Conservation (phyloP, 1,140 invertebrate species). For the Sesamia nonagrioides region DNA sequence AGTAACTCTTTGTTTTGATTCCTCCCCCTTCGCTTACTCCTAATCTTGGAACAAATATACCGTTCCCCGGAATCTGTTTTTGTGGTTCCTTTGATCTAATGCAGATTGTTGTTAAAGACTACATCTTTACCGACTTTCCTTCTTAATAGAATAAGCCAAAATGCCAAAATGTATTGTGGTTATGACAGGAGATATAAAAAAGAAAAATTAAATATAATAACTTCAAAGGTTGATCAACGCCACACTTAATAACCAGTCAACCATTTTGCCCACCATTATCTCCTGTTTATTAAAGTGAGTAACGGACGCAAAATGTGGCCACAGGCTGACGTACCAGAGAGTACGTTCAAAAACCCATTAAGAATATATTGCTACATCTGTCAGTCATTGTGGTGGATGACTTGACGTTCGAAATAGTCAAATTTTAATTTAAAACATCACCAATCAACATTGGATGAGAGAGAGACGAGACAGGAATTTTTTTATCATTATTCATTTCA, state of each 20-base stretch:
- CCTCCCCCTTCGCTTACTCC: background rate
- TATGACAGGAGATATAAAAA: background rate
- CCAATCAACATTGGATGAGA: background rate
- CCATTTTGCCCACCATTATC: no score
- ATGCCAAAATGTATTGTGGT: background rate
- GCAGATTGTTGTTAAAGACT: background rate
- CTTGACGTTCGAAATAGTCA: background rate
- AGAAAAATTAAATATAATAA: no score
- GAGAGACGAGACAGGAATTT: background rate
- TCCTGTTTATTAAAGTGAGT: no score
- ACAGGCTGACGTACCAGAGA: background rate
- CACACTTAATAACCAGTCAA: no score
- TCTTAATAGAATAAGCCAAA: background rate
- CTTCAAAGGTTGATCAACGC: no score
- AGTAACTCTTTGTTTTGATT: conserved; percentile 23
- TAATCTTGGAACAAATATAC: conserved; percentile 23
- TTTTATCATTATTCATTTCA: background rate
- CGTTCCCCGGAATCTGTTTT: conserved; percentile 15
- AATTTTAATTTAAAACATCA: conserved; percentile 34
- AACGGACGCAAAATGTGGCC: no score
- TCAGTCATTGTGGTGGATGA: background rate
- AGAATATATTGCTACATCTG: conserved; percentile 10
- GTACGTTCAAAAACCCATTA: background rate
- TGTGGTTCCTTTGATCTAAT: background rate
- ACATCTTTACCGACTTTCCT: background rate